phyloP scores from a whole-genome alignment of 2,113 vertebrate genomes.

The Cepphus grylle region DNA sequence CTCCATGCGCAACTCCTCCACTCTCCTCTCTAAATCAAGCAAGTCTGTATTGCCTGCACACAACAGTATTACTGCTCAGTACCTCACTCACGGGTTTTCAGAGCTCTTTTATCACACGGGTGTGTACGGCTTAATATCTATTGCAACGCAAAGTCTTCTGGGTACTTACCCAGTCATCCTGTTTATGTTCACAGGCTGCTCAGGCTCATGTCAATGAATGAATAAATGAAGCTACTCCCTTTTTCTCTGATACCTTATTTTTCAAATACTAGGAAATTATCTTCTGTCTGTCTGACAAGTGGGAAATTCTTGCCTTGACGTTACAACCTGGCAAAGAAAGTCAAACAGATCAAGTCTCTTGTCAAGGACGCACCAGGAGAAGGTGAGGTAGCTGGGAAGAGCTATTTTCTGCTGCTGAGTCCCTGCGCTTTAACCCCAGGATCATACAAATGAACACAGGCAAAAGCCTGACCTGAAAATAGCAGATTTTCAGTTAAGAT shows the following conservation, averaged over 20 bases:
- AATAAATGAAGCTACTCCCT: neutral
- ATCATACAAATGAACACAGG: neutral
- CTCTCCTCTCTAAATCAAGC: neutral
- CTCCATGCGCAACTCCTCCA: neutral
- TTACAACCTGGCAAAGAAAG: neutral
- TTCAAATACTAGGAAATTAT: neutral
- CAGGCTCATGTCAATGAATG: neutral
- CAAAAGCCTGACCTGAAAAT: slow-evolving; percentile 50
- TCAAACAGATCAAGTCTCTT: neutral
- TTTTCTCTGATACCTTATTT: neutral
- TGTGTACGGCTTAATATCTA: neutral
- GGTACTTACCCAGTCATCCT: neutral
- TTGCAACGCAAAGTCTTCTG: neutral
- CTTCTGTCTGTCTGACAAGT: neutral
- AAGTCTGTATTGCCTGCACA: neutral
- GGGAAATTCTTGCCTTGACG: neutral
- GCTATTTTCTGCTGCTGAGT: slow-evolving; percentile 48
- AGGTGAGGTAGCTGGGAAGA: neutral
- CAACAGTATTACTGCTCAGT: neutral
- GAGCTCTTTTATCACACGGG: neutral
- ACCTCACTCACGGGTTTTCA: neutral
- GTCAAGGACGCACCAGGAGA: slow-evolving; percentile 8
- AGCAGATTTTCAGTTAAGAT: slow-evolving; percentile 31
- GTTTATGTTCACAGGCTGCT: neutral
- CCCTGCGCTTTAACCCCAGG: neutral